phyloP scores from a whole-genome alignment of 2,113 vertebrate genomes.

The Tragelaphus scriptus region DNA sequence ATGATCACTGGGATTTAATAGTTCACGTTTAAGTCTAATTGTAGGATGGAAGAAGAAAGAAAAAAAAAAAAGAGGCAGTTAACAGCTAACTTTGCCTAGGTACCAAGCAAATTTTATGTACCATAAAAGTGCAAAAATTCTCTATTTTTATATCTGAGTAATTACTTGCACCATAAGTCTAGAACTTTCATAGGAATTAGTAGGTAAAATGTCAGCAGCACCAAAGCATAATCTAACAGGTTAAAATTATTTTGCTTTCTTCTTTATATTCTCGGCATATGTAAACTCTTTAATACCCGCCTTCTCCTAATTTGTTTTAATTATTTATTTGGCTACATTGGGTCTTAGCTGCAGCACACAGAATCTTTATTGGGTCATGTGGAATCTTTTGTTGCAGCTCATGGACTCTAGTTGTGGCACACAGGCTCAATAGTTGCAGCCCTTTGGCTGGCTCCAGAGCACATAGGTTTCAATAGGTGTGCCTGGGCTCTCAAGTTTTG shows the following conservation, averaged over 20 bases:
- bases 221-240: not conserved
- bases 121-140: not conserved
- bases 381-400: not conserved
- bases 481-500: not conserved
- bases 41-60: not conserved
- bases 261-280: not conserved
- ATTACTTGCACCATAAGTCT: not conserved
- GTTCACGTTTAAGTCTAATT: not conserved
- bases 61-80: not conserved
- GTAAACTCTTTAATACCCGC: not conserved
- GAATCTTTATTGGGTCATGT: not conserved
- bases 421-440: not conserved
- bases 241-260: not conserved
- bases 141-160: not conserved
- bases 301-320: not conserved
- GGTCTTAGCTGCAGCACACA: not conserved
- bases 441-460: not conserved
- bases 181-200: slow-evolving; percentile 43
- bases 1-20: not conserved
- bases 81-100: not conserved
- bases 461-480: not conserved
- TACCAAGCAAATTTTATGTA: not conserved
- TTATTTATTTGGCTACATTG: not conserved
- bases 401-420: not conserved
- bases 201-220: not conserved